Evolutionary conservation across 2,888 invertebrate species (phyloP).

Genomic region (Diaprepes abbreviatus): DNA sequence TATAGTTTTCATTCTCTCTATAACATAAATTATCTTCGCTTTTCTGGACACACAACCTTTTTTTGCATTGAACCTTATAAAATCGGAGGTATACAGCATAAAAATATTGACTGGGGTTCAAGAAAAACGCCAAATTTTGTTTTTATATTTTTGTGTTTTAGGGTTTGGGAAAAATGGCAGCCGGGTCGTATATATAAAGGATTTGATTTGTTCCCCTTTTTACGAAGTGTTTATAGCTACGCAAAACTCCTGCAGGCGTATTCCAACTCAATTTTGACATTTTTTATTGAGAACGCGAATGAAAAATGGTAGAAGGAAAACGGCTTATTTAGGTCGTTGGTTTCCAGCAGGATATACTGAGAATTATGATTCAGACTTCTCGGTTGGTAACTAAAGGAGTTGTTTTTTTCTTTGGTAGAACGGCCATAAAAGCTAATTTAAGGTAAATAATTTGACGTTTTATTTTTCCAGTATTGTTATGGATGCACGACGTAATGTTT

Average conservation of each 20-base stretch:
- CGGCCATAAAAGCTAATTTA: neutral
- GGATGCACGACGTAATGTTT: neutral
- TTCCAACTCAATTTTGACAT: constrained; percentile 23
- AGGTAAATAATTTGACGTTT: neutral
- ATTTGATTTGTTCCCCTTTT: constrained; percentile 34
- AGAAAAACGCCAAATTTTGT: constrained; percentile 5
- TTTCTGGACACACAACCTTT: neutral
- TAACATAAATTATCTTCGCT: neutral
- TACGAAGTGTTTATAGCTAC: constrained; percentile 31
- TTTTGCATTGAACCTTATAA: constrained; percentile 5
- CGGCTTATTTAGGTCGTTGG: constrained; percentile 10
- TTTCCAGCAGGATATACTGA: neutral
- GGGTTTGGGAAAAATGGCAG: constrained; percentile 14
- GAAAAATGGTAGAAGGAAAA: constrained; percentile 21
- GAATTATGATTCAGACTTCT: neutral
- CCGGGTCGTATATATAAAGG: constrained; percentile 9
- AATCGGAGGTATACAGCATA: neutral
- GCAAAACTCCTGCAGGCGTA: constrained; percentile 26
- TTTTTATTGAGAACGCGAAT: constrained; percentile 25
- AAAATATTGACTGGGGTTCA: constrained; percentile 20
- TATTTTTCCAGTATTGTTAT: neutral
- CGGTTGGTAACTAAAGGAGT: neutral
- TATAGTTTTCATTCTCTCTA: too few relatives aligned
- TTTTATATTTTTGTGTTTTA: constrained; percentile 16
- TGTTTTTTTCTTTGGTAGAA: neutral